Percentiles rank a stretch among this genome's conserved stretches.
These are phyloP conservation scores for Pocillopora verrucosa DNA, from an alignment of 64 coral and sea anemone species.

Conservation along the genomic window DNA sequence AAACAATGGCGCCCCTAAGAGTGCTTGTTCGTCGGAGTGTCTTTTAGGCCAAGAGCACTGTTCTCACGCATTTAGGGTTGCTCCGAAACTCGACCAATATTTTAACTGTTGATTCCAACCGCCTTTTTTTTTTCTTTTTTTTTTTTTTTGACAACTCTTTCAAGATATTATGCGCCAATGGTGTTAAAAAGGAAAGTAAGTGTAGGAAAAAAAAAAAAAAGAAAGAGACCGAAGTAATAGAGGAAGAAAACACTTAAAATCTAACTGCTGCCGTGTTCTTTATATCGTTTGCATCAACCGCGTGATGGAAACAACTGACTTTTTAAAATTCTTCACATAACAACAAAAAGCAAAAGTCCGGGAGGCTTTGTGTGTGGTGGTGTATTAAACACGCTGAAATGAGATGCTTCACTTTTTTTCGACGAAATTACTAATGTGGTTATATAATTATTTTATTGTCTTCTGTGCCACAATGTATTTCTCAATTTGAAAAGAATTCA, in stretches of 20 bases:
- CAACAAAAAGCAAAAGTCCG: neutral
- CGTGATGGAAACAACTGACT: neutral
- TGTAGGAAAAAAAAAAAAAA: neutral
- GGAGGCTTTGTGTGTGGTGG: neutral
- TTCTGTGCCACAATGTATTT: neutral
- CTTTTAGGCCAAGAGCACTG: neutral
- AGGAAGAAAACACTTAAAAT: neutral
- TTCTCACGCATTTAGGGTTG: conserved; percentile 35
- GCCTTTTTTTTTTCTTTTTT: conserved; percentile 2
- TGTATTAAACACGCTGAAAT: neutral
- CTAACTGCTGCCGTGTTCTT: neutral
- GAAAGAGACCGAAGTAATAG: neutral
- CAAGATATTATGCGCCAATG: neutral
- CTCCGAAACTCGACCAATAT: conserved; percentile 31
- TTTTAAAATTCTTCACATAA: conserved; percentile 1
- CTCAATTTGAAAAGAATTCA: neutral
- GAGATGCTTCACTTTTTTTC: neutral
- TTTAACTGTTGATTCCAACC: conserved; percentile 6
- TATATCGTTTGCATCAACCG: neutral
- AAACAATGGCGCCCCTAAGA: conserved; percentile 26
- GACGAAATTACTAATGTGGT: neutral
- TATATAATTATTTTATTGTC: neutral
- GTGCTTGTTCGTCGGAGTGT: neutral
- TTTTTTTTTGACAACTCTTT: neutral
- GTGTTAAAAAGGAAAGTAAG: too few relatives aligned